Base-by-base conservation (phyloP, 2,113 vertebrate genomes). In the Girardinichthys multiradiatus region DNA sequence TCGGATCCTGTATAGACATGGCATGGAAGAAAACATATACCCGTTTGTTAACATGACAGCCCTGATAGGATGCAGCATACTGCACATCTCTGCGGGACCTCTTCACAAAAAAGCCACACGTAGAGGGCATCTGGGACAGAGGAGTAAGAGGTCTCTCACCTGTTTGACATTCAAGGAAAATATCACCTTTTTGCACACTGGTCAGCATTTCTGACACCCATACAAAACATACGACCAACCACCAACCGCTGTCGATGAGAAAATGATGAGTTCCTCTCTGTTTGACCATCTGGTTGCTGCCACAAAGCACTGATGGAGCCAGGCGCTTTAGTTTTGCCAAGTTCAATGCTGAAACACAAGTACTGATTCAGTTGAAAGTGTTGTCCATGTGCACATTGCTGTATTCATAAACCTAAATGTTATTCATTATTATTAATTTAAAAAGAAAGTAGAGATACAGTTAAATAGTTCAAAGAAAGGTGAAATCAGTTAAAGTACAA, bases 51-150 rank as follows among this genome's bases (percentile, higher is more conserved):
- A 92, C 80, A 69, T 84, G 51, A 45, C 90, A 93, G 59, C 82
- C 74, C 21, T 59, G 37, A 58, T 90, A 89, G 2, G 79, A 81
- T 69, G 83, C 74, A n/a, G 64, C n/a, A 19, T 88, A 84, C 12
- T 37, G 60, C 24, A 89, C n/a, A 87, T 88, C 73, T 65, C 89
- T 82, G 3, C 71, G 72, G 2, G 57, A 79, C 48, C 85, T 66
- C 62, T 57, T 84, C 54, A 87, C 39, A 35, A 85, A 88, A 27
- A 76, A 88, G 29, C 86, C 89, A 80, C 90, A 91, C 26, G 61
- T 31, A 2, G 79, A 35, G 7, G 86, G 74, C 68, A 91, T 85
- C 27, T 67, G 65, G 57, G 87, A 77, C 33, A 93, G 19, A 57
- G 86, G 84, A 13, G 80, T 72, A 37, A 61, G 75, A 4, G 61